These are phyloP conservation scores for Stomorhina lunata DNA, from an alignment of 2,888 invertebrate species.

Conservation along the genomic window DNA sequence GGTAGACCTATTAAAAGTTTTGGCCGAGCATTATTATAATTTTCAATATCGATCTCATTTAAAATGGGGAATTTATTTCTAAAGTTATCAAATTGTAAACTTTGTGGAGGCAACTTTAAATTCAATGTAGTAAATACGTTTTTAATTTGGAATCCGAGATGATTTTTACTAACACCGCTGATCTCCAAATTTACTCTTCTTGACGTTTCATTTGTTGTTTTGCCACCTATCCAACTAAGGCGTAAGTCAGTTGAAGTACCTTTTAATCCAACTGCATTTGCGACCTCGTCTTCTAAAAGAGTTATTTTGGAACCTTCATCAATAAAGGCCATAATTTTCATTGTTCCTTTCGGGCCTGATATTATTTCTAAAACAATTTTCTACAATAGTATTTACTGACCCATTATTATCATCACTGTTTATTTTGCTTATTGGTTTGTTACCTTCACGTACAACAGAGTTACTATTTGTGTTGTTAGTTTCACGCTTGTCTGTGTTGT, in stretches of 20 bases:
- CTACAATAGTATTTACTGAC: conserved; percentile 29
- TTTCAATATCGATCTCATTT: background rate
- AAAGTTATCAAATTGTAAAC: background rate
- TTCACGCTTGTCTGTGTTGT: background rate
- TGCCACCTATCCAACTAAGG: conserved; percentile 36
- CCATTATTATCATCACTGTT: background rate
- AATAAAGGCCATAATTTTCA: conserved; percentile 20
- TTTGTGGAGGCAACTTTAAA: conserved; percentile 6
- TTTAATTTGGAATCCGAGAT: conserved; percentile 9
- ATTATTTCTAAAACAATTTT: conserved; percentile 3
- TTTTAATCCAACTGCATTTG: conserved; percentile 6
- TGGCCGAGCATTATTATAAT: background rate
- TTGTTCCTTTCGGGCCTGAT: conserved; percentile 7
- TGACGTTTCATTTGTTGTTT: conserved; percentile 35
- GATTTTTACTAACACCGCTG: background rate
- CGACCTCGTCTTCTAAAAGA: conserved; percentile 24
- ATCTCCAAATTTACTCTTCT: conserved; percentile 22
- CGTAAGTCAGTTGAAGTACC: conserved; percentile 12
- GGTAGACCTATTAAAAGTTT: background rate
- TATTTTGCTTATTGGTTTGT: background rate
- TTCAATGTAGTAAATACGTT: conserved; percentile 26
- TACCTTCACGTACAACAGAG: background rate
- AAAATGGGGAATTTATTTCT: conserved; percentile 10
- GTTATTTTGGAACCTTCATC: conserved; percentile 27
- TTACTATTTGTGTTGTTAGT: background rate